Conservation (phyloP, 35 echinoderm and acorn worm genomes). For the Anneissia japonica region DNA sequence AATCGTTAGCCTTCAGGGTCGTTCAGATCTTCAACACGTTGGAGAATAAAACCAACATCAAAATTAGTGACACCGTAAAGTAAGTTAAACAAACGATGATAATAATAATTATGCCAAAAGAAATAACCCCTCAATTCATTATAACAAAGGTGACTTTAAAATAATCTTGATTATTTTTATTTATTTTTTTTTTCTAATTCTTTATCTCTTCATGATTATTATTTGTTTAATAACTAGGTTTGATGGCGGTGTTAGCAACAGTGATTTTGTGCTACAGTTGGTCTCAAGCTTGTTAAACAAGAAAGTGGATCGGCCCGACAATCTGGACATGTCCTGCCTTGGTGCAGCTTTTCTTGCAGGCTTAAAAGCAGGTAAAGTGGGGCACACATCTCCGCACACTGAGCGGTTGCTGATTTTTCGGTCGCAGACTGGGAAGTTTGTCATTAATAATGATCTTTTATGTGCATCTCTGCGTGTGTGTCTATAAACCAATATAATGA, state of each 20-base stretch:
- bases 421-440: too few species aligned
- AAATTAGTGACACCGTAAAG: not conserved
- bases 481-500: too few species aligned
- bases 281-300: constrained; percentile 51
- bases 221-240: constrained; percentile 31
- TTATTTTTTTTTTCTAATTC: not conserved
- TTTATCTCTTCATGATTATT: too few species aligned
- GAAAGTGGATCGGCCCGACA: constrained; percentile 51
- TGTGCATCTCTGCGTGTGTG: too few species aligned
- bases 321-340: constrained; percentile 81
- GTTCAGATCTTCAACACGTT: not conserved
- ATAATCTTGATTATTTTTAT: not conserved
- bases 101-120: not conserved
- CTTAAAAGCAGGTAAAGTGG: constrained; percentile 51
- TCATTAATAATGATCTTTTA: too few species aligned
- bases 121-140: not conserved
- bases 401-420: too few species aligned
- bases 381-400: too few species aligned
- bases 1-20: constrained; percentile 82
- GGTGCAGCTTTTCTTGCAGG: constrained; percentile 91
- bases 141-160: not conserved
- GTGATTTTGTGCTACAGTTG: constrained; percentile 62
- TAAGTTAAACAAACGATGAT: not conserved
- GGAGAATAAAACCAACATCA: not conserved
- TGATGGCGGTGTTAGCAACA: constrained; percentile 82